A percentile compares a stretch with the other conserved stretches of the same genome.
These are phyloP conservation scores for Spilosoma lubricipeda DNA, from an alignment of 2,888 invertebrate genomes.

Conservation along the genomic window DNA sequence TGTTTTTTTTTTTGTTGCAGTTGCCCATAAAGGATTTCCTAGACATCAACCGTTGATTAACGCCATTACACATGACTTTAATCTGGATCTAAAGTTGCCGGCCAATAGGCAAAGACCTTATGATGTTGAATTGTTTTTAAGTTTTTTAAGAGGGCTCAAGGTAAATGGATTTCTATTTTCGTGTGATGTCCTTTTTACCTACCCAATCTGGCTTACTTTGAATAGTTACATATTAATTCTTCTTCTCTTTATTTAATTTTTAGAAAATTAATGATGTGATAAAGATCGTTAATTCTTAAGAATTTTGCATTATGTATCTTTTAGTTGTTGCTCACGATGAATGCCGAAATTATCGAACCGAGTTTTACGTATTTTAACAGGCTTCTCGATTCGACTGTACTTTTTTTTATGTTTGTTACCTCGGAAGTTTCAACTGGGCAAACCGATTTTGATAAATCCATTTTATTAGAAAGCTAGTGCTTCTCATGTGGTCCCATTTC, in stretches of 20 bases:
- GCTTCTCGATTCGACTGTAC: too few species aligned
- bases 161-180: slow-evolving; percentile 51
- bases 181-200: background rate
- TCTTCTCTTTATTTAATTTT: background rate
- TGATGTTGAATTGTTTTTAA: slow-evolving; percentile 58
- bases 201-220: background rate
- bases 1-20: slow-evolving; percentile 66
- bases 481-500: too few species aligned
- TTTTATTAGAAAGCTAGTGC: too few species aligned
- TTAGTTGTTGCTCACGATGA: too few species aligned
- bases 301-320: too few species aligned
- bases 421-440: too few species aligned
- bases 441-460: too few species aligned
- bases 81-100: slow-evolving; percentile 51
- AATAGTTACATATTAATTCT: background rate
- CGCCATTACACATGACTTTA: slow-evolving; percentile 67
- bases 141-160: slow-evolving; percentile 79
- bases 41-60: slow-evolving; percentile 81
- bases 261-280: too few species aligned
- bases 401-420: too few species aligned
- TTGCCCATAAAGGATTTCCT: slow-evolving; percentile 93
- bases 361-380: too few species aligned
- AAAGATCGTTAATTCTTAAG: too few species aligned
- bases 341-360: too few species aligned
- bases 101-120: slow-evolving; percentile 61